Evolutionary conservation across 2,888 invertebrate species (phyloP).

Genomic region (Formica aserva): DNA sequence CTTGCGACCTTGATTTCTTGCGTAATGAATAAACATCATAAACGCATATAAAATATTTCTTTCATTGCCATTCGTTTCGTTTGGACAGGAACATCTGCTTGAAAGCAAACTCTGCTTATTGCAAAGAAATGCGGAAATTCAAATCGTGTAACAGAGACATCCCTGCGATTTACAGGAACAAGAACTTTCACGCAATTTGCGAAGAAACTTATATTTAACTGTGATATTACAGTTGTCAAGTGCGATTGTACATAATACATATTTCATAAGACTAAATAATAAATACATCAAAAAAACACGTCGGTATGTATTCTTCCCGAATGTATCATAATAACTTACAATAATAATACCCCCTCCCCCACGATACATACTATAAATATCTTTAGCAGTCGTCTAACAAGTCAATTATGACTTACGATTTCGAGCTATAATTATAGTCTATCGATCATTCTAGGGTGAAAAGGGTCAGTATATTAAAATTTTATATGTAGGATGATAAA

Average conservation of each 20-base stretch:
- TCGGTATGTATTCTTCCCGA: background rate
- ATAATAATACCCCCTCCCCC: background rate
- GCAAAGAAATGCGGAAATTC: background rate
- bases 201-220: background rate
- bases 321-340: background rate
- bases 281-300: background rate
- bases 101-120: background rate
- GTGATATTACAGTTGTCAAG: background rate
- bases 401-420: background rate
- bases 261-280: background rate
- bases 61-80: background rate
- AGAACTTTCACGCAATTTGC: background rate
- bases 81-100: background rate
- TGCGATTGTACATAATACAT: background rate
- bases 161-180: background rate
- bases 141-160: background rate
- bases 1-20: background rate
- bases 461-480: background rate
- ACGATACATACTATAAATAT: background rate
- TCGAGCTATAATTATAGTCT: background rate
- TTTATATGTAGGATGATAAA: background rate
- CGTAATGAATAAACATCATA: background rate
- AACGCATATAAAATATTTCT: background rate
- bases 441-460: background rate
- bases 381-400: background rate